phyloP scores from a whole-genome alignment of 2,888 invertebrate species.

The Euclidia mi region DNA sequence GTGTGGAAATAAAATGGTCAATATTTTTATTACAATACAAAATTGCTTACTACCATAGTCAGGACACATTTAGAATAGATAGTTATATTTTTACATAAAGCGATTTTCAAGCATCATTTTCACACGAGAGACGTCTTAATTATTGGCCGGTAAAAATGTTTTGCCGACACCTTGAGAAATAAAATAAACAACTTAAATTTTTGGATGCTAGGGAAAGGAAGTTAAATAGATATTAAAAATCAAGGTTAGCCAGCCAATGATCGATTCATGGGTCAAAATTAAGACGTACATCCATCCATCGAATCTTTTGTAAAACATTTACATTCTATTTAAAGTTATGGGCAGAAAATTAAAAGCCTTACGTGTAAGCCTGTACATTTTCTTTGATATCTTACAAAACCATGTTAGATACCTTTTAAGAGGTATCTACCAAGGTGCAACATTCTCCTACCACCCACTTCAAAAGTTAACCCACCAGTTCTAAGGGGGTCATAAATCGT shows the following conservation, averaged over 20 bases:
- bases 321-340: conserved; percentile 40
- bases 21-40: conserved; percentile 16
- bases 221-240: no score
- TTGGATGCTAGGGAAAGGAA: no score
- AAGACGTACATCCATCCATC: conserved; percentile 11
- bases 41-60: conserved; percentile 47
- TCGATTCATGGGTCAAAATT: not conserved
- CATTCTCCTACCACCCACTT: not conserved
- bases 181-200: no score
- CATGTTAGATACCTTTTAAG: not conserved
- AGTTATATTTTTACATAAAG: conserved; percentile 33
- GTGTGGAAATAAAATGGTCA: conserved; percentile 19
- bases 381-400: conserved; percentile 4
- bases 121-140: conserved; percentile 14
- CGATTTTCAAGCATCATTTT: conserved; percentile 31
- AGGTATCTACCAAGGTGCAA: not conserved
- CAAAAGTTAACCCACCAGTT: no score
- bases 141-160: conserved; percentile 14
- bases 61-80: conserved; percentile 16
- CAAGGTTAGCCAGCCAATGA: no score
- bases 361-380: not conserved
- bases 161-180: no score
- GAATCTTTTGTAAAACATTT: conserved; percentile 35
- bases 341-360: conserved; percentile 39
- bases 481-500: not conserved